phyloP scores from a whole-genome alignment of 2,888 invertebrate species.

The Uropetala carovei region DNA sequence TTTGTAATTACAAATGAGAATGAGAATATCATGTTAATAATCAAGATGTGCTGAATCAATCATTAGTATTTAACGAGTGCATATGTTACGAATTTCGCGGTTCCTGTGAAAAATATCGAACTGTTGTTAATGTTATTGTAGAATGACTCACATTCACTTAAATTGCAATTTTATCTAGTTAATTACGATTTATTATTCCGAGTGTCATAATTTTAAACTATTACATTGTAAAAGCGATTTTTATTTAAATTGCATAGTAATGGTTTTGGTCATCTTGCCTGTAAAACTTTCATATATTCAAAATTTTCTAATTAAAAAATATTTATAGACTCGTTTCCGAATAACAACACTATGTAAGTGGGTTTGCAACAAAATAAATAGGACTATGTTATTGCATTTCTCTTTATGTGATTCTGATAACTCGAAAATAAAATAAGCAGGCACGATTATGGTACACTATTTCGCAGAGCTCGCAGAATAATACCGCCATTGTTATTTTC shows the following conservation, averaged over 20 bases:
- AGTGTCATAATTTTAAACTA: too few relatives aligned
- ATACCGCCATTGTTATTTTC: constrained; percentile 30
- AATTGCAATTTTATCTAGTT: background rate
- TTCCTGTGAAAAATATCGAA: too few relatives aligned
- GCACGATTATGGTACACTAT: background rate
- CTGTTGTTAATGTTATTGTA: too few relatives aligned
- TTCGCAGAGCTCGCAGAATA: constrained; percentile 28
- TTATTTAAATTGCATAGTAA: background rate
- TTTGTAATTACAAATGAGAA: too few relatives aligned
- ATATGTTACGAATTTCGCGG: too few relatives aligned
- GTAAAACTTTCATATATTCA: background rate
- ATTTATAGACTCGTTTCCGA: background rate
- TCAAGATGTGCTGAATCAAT: too few relatives aligned
- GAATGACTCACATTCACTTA: background rate
- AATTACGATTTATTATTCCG: too few relatives aligned
- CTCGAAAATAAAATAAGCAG: background rate
- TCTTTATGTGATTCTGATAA: too few relatives aligned
- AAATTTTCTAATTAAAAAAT: background rate
- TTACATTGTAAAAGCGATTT: background rate
- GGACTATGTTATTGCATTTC: background rate
- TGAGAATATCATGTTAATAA: too few relatives aligned
- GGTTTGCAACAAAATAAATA: background rate
- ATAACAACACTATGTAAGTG: background rate
- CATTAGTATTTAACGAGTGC: too few relatives aligned
- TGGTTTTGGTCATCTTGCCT: background rate